phyloP scores from a whole-genome alignment of 1,140 invertebrate genomes.

The Acyrthosiphon pisum region DNA sequence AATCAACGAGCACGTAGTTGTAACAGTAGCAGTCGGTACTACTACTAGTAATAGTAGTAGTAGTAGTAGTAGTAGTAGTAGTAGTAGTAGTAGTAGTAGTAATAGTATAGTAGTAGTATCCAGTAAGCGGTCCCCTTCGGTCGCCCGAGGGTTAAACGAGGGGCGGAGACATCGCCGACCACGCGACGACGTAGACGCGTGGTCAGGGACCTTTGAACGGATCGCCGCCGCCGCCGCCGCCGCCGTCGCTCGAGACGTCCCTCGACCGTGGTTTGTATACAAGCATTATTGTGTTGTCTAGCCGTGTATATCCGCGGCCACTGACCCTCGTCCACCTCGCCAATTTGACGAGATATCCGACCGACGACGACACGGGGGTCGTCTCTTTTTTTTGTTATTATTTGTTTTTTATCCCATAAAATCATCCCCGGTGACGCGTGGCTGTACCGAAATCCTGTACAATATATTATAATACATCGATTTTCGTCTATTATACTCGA shows the following conservation, averaged over 20 bases:
- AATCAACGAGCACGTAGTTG: neutral
- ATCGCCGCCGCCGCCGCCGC: constrained; percentile 45
- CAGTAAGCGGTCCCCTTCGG: neutral
- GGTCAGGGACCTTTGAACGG: constrained; percentile 54
- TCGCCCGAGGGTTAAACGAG: constrained; percentile 52
- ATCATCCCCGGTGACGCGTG: neutral
- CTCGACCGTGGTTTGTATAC: neutral
- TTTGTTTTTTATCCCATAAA: constrained; percentile 1
- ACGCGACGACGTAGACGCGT: constrained; percentile 50
- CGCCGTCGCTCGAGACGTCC: neutral
- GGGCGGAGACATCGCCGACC: constrained; percentile 48
- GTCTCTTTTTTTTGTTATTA: neutral
- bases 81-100: neutral
- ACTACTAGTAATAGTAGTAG: neutral
- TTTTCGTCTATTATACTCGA: neutral
- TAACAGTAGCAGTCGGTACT: neutral
- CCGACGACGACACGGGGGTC: neutral
- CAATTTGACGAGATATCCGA: neutral
- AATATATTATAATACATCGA: neutral
- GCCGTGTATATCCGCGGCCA: neutral
- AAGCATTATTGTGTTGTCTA: constrained; percentile 46
- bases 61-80: constrained; percentile 7
- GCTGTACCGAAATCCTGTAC: neutral
- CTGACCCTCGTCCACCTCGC: constrained; percentile 48
- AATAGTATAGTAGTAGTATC: neutral